These are phyloP conservation scores for Metallyticus violacea DNA, from an alignment of 2,888 invertebrate species.

Conservation along the genomic window DNA sequence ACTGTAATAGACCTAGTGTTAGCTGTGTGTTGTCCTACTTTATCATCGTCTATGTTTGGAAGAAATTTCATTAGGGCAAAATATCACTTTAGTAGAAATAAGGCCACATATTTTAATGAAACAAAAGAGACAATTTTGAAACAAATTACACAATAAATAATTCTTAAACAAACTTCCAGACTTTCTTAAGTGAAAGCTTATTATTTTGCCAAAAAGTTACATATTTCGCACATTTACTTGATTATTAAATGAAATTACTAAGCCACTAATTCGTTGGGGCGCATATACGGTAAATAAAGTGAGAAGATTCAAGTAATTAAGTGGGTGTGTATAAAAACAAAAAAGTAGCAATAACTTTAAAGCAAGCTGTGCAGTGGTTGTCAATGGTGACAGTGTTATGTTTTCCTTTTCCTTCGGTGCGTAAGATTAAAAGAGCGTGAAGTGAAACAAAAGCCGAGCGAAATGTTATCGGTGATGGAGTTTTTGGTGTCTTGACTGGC, in stretches of 20 bases:
- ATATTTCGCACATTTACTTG: neutral
- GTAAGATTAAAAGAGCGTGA: neutral
- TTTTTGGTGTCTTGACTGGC: neutral
- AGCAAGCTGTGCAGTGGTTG: neutral
- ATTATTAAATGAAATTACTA: neutral
- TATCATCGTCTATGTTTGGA: neutral
- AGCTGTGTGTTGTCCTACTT: neutral
- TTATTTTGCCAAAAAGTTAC: neutral
- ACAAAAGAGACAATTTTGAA: neutral
- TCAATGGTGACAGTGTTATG: neutral
- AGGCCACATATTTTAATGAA: neutral
- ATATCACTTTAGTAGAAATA: neutral
- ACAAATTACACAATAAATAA: neutral
- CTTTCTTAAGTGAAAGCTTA: neutral
- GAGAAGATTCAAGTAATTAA: no score
- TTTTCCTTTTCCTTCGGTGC: neutral
- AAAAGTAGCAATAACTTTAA: neutral
- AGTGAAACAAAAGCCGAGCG: neutral
- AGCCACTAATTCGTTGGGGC: no score
- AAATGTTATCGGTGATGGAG: conserved; percentile 4
- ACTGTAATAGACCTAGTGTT: neutral
- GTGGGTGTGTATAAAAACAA: no score
- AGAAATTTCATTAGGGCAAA: neutral
- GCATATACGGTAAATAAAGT: neutral
- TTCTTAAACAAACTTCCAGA: neutral